Evolutionary conservation across 2,797 vertebrate species (phyloP), one percentile per base, ranked within the genome.

Genomic region (Bradypus variegatus): DNA sequence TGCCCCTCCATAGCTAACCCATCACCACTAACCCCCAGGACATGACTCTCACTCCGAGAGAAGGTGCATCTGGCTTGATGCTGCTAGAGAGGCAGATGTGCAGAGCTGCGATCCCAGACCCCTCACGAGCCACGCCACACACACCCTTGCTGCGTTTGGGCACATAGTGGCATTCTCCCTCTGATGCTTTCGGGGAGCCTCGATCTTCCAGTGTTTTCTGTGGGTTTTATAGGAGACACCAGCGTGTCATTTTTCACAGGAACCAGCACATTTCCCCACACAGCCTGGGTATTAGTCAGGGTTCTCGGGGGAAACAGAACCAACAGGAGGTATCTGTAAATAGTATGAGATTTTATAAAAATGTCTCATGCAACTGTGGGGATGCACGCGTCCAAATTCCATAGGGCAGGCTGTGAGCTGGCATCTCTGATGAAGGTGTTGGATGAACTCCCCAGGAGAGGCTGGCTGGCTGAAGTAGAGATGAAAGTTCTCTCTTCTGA

Each of bases 31-130:
- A 45, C 3, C n/a, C 3, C 9, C 67, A 29, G 11, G 0, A 3
- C 16, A 8, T 31, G 45, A 2, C 25, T 79, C 55, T 80, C 36
- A 18, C 78, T n/a, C 0, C 0, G 12, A 50, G 62, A 21, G 6
- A 16, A 16, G 55, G 31, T 2, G 14, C 0, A 10, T 2, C 0
- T 1, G n/a, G 19, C 50, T 48, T 1, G 10, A 3, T 12, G 6
- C 6, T 9, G 25, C 76, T 10, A 1, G 2, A 1, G 23, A 55
- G 29, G 55, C 53, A 11, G 5, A 1, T 1, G 2, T 13, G 23
- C 65, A 9, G 27, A 21, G n/a, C 33, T 13, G 41, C 4, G 64
- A 50, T 50, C 6, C 19, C 27, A 0, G 13, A 2, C 4, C 31
- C n/a, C 29, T 0, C 1, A 0, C 14, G 29, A 33, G 5, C 72